Conservation (phyloP, 2,113 vertebrate species). For the Pelmatolapia mariae region DNA sequence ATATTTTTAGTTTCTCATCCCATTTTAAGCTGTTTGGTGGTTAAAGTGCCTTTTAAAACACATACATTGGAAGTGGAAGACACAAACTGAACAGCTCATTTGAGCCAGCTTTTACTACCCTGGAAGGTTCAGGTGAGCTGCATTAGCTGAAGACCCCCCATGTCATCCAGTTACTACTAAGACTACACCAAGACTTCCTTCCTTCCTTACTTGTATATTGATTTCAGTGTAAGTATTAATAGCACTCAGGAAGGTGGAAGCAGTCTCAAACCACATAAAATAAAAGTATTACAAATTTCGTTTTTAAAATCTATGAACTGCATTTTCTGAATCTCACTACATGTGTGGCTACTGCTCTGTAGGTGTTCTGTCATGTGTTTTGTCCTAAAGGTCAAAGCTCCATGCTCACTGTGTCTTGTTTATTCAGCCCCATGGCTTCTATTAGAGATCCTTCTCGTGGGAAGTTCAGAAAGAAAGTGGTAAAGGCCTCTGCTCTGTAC, state of each 20-base stretch:
- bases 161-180: not conserved
- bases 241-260: not conserved
- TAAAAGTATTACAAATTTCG: not conserved
- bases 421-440: not conserved
- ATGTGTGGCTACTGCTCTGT: not conserved
- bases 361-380: not conserved
- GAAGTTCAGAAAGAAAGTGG: not conserved
- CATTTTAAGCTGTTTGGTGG: not conserved
- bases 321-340: not conserved
- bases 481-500: not conserved
- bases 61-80: not conserved
- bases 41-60: not conserved
- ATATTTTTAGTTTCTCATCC: not conserved
- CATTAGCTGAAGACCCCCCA: not conserved
- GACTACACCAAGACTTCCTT: not conserved
- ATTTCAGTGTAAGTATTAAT: not conserved
- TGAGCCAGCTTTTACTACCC: not conserved
- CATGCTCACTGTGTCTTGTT: not conserved
- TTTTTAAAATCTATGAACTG: not conserved
- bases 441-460: not conserved
- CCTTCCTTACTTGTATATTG: not conserved
- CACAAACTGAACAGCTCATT: rapidly evolving
- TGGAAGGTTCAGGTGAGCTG: not conserved
- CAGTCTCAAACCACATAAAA: not conserved
- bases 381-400: not conserved